phyloP scores from a whole-genome alignment of 2,797 vertebrate genomes.

The Percopsis omiscomaycus region DNA sequence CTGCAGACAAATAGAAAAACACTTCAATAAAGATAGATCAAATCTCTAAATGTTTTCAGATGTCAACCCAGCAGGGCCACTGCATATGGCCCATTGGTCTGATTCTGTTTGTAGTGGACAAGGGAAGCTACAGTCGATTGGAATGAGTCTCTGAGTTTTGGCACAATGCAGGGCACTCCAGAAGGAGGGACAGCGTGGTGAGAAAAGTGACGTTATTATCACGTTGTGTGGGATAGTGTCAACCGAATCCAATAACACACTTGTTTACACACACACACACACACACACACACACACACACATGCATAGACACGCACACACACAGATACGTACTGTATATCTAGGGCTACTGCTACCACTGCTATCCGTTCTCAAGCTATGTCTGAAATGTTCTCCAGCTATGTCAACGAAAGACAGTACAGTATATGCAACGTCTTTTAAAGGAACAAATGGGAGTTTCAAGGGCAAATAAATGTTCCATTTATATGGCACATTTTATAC shows the following conservation, averaged over 20 bases:
- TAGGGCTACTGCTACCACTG: conserved; percentile 5
- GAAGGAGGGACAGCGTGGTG: conserved; percentile 75
- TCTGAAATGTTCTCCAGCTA: conserved; percentile 20
- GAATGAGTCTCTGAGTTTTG: conserved; percentile 61
- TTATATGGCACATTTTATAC: too few species aligned
- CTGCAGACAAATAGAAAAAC: not conserved
- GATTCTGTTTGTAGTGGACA: conserved; percentile 33
- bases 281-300: conserved; percentile 8
- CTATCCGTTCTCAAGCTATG: conserved; percentile 10
- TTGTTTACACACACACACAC: conserved; percentile 48
- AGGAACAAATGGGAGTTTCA: conserved; percentile 43
- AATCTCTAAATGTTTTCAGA: not conserved
- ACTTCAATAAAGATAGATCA: not conserved
- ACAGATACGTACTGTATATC: conserved; percentile 34
- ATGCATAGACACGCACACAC: conserved; percentile 18
- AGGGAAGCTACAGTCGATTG: conserved; percentile 34
- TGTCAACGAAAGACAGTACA: conserved; percentile 7
- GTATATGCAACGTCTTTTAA: conserved; percentile 33
- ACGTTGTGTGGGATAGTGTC: conserved; percentile 72
- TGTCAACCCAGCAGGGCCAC: conserved; percentile 7
- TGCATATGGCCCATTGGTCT: conserved; percentile 4
- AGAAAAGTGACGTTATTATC: conserved; percentile 72
- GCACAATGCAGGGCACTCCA: conserved; percentile 63
- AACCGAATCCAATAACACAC: conserved; percentile 57
- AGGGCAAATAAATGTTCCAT: too few species aligned